Conservation (phyloP, 1,140 invertebrate species). For the Neodiprion fabricii region DNA sequence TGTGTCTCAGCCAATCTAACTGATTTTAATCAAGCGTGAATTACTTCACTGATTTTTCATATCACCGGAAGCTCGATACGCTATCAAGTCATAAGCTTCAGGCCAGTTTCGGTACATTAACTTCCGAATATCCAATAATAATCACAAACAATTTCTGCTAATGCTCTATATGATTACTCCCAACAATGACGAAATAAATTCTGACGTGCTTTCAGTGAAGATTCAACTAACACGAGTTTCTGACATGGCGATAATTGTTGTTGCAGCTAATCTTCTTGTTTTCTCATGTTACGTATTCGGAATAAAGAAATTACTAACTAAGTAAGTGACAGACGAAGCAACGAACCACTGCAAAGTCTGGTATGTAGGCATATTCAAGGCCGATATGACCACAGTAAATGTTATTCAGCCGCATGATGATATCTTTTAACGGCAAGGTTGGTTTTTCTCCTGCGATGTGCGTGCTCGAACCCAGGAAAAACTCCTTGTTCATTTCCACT, state of each 20-base stretch:
- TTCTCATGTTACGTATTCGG: not conserved
- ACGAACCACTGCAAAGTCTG: conserved; percentile 66
- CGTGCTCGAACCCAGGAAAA: conserved; percentile 72
- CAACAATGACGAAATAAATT: not conserved
- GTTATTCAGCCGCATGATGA: conserved; percentile 77
- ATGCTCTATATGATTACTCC: not conserved
- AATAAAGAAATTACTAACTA: conserved; percentile 8
- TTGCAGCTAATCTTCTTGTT: too few relatives aligned
- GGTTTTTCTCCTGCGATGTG: conserved; percentile 71
- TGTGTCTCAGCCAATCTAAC: conserved; percentile 80
- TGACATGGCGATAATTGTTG: not conserved
- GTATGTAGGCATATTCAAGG: conserved; percentile 90
- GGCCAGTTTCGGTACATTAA: too few relatives aligned
- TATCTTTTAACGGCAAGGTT: conserved; percentile 72
- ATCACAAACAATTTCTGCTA: not conserved
- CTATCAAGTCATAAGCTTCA: too few relatives aligned
- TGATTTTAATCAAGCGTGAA: conserved; percentile 45
- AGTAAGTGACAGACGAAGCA: not conserved
- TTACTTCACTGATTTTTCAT: too few relatives aligned
- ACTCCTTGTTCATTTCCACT: conserved; percentile 70
- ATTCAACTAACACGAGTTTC: not conserved
- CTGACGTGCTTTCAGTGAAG: not conserved
- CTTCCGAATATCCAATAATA: too few relatives aligned
- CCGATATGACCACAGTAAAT: conserved; percentile 74
- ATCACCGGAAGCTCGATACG: too few relatives aligned